Base-by-base conservation (phyloP, 2,888 invertebrate species). In the Perizoma affinitatum region DNA sequence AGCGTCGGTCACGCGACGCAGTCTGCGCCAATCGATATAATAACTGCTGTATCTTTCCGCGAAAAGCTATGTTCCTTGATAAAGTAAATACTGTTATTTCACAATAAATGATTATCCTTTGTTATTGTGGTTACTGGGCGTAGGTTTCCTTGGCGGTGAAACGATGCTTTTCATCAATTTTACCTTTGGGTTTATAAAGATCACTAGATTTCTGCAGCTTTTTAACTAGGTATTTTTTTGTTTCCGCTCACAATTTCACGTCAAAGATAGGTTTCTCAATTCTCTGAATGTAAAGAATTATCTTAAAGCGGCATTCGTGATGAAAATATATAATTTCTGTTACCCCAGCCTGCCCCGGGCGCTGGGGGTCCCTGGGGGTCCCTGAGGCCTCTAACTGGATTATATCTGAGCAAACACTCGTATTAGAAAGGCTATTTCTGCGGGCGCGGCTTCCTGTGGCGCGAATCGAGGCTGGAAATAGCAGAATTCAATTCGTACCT, bases 391-490 rank as follows among this genome's bases (percentile, higher is more conserved):
- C 82, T 81, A 82, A 84, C 84, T 71, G 73, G 83, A 85, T 86
- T 87, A 83, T 83, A 83, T 83, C 74, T 83, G 80, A 88, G 82
- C 87, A 90, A 88, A 90, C 90, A 90, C 76, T 83, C 83, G 82
- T 78, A 87, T 90, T 88, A 89, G 83, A 87, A 84, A 78, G 81
- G 87, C 86, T 76, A 86, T 88, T 86, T 84, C 84, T 81, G 79
- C 78, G 72, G 72, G 71, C 70, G 76, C 54, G 67, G 65, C 36
- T 44, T 49, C 54, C 56, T 22, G 47, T 11, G 35, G 49, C n/a
- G 41, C 5, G 35, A 22, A 10, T 8, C 6, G n/a, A 40, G 9
- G 9, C 46, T 52, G 52, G 58, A 5, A 43, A 53, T 10, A 52
- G 11, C 41, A 9, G 50, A 45, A 45, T 41, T 42, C 8, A 9